These are phyloP conservation scores for Noctua janthina DNA, from an alignment of 2,888 invertebrate genomes.

Conservation along the genomic window DNA sequence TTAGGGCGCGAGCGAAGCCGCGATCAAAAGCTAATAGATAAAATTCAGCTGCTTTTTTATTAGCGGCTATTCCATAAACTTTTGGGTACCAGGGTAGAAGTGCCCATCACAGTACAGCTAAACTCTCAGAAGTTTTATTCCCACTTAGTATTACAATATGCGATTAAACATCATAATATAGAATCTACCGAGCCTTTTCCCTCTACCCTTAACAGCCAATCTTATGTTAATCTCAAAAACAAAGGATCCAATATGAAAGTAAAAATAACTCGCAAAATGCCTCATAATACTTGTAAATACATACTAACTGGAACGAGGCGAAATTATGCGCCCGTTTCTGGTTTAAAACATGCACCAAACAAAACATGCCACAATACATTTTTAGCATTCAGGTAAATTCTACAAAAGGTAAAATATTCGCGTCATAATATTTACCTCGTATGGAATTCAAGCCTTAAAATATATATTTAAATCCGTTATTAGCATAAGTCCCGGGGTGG, in stretches of 20 bases:
- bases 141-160: not conserved
- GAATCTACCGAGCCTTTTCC: not conserved
- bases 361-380: slow-evolving; percentile 35
- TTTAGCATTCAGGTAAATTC: slow-evolving; percentile 40
- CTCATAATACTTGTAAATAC: slow-evolving; percentile 30
- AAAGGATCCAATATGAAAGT: slow-evolving; percentile 21
- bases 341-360: slow-evolving; percentile 34
- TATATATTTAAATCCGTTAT: slow-evolving; percentile 74
- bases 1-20: too few species aligned
- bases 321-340: slow-evolving; percentile 1
- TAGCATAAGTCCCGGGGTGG: slow-evolving; percentile 71
- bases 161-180: not conserved
- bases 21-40: not conserved
- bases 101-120: not conserved
- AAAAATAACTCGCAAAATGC: slow-evolving; percentile 20
- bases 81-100: not conserved
- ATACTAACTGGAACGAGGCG: slow-evolving; percentile 19
- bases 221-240: not conserved
- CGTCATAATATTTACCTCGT: slow-evolving; percentile 61
- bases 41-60: not conserved
- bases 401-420: slow-evolving; percentile 38
- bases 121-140: not conserved
- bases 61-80: not conserved
- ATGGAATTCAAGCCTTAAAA: slow-evolving; percentile 60
- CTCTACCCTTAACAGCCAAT: slow-evolving; percentile 31